phyloP scores from a whole-genome alignment of 2,113 vertebrate species.

The Apteryx mantelli region DNA sequence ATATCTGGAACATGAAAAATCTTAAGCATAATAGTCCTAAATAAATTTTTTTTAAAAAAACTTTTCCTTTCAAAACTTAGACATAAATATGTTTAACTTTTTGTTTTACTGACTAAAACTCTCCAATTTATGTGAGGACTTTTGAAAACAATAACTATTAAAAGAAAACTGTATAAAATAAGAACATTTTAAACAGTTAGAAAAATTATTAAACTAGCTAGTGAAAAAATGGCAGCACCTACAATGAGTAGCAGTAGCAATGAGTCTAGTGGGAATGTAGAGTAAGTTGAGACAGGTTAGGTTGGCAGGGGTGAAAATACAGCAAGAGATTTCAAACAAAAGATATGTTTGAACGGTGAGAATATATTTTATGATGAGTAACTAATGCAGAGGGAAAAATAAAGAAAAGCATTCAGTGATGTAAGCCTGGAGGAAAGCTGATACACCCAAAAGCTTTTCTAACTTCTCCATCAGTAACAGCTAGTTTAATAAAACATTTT shows the following conservation, averaged over 20 bases:
- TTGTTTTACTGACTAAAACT: neutral
- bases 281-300: neutral
- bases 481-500: neutral
- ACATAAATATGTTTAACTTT: neutral
- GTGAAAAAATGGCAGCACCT: neutral
- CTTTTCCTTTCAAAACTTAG: neutral
- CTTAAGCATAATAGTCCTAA: neutral
- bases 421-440: neutral
- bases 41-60: neutral
- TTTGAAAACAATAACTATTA: neutral
- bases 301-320: neutral
- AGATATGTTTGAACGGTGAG: neutral
- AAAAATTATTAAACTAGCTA: neutral
- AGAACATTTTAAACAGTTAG: neutral
- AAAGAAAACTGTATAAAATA: neutral
- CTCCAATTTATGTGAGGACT: neutral
- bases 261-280: neutral
- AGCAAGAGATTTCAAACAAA: neutral
- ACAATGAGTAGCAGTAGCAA: neutral
- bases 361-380: neutral
- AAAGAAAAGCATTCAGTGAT: neutral
- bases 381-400: neutral
- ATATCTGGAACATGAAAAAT: neutral
- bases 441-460: neutral
- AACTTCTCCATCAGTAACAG: neutral